Percentiles rank a stretch among this genome's conserved stretches.
These are phyloP conservation scores for Panthera uncia DNA, from an alignment of 2,113 vertebrate genomes.

Conservation along the genomic window DNA sequence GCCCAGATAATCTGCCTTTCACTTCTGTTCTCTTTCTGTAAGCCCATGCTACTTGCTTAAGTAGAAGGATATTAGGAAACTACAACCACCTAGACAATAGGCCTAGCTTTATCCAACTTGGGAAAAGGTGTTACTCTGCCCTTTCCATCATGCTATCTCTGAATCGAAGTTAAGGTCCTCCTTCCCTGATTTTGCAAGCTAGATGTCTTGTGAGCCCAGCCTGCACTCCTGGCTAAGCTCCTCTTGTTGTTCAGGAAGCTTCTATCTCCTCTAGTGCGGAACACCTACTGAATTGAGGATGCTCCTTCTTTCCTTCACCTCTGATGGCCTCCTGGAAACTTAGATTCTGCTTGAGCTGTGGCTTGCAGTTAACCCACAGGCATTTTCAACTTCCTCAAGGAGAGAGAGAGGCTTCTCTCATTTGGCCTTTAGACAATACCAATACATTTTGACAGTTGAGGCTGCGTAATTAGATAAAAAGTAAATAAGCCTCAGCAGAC, in stretches of 20 bases:
- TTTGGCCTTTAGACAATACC: not conserved
- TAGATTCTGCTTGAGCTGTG: not conserved
- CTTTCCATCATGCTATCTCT: slow-evolving; percentile 23
- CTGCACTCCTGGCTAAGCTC: not conserved
- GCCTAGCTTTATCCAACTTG: not conserved
- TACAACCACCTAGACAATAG: not conserved
- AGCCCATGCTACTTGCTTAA: not conserved
- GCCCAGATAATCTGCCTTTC: not conserved
- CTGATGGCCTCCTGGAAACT: not conserved
- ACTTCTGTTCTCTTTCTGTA: not conserved
- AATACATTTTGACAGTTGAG: not conserved
- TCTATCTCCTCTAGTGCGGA: not conserved
- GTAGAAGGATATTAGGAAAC: not conserved
- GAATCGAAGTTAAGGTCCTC: not conserved
- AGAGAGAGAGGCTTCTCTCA: not conserved
- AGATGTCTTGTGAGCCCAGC: not conserved
- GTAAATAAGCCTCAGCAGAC: not conserved
- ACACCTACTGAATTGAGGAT: not conserved
- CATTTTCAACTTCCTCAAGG: not conserved
- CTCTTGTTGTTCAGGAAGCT: not conserved
- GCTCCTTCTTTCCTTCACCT: not conserved
- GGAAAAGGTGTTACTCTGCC: not conserved
- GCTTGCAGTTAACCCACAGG: not conserved
- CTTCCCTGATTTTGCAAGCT: not conserved
- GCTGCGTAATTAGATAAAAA: not conserved